Evolutionary conservation across 2,113 vertebrate species (phyloP), one percentile per base, ranked within the genome.

Genomic region (Hippocampus zosterae): DNA sequence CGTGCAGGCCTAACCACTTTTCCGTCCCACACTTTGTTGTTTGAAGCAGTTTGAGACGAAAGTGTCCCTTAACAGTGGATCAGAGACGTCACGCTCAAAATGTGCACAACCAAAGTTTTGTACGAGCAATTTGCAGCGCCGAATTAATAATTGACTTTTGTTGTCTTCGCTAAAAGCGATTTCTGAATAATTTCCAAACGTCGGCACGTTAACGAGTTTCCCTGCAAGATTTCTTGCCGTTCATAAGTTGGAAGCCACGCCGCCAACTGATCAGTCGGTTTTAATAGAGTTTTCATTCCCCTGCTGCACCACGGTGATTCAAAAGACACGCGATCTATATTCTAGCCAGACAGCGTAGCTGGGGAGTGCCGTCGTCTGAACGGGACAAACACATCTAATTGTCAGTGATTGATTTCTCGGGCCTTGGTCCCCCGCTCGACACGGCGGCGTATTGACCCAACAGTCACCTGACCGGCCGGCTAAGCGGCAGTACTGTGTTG

Each of bases 391-490:
- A 80, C 79, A 75, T 83, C 75, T 88, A 88, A 90, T 90, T 90
- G 87, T 83, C 82, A 83, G 74, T 80, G 85, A 91, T 90, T 91
- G 88, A 90, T 91, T 87, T 88, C 80, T 84, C 81, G 74, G 74
- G 82, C 72, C 73, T 52, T 25, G 0, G 65, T 60, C 64, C 68
- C 68, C 66, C 61, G 25, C 27, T 69, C 52, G n/a, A 76, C 76
- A 57, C 67, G 21, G 62, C 79, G 13, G 50, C 1, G 42, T 86
- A 91, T 88, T 87, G 88, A 90, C 83, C 85, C 69, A 72, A 63
- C 79, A 71, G 77, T 80, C 87, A 85, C 88, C 81, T 84, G 85
- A 82, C 11, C 52, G 78, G 78, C 11, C 52, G 78, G 78, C 70
- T 86, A 85, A 88, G 83, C 80, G 85, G 80, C 70, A 70, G 37